A percentile compares a stretch with the other conserved stretches of the same genome.
Evolutionary conservation across 2,888 invertebrate species (phyloP).

Genomic region (Gari tellinella): DNA sequence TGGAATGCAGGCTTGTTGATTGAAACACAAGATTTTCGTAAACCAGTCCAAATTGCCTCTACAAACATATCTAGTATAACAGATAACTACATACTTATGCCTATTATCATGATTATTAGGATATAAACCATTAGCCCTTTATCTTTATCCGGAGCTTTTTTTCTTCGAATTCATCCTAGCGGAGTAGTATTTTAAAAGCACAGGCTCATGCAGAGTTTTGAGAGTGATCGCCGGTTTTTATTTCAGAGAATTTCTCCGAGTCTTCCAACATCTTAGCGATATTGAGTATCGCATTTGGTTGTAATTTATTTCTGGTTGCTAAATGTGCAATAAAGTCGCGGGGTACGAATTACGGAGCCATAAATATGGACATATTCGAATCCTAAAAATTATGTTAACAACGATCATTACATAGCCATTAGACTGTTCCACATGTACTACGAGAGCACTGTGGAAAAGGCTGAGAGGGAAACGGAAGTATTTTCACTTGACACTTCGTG

Average conservation of each 20-base stretch:
- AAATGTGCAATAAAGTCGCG: conserved; percentile 57
- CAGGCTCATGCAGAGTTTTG: no score
- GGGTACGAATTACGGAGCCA: conserved; percentile 54
- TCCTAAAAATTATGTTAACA: conserved; percentile 51
- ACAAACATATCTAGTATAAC: conserved; percentile 9
- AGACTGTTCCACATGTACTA: conserved; percentile 1
- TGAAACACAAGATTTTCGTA: conserved; percentile 1
- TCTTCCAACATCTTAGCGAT: no score
- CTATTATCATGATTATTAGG: conserved; percentile 51
- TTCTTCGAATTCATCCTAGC: no score
- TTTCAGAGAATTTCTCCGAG: no score
- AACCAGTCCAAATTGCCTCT: conserved; percentile 2
- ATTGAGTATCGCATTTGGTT: conserved; percentile 31
- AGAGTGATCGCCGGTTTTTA: no score
- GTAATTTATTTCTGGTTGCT: conserved; percentile 45
- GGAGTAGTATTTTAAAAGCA: no score
- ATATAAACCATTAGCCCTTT: conserved; percentile 57
- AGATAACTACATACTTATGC: conserved; percentile 33
- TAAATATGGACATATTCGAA: conserved; percentile 51
- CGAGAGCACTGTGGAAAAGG: no score
- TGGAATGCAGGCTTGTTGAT: not conserved
- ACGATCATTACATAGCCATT: conserved; percentile 44
- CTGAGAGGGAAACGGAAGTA: no score
- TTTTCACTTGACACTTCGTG: no score
- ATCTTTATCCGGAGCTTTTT: conserved; percentile 46